Percentiles rank a stretch among this genome's conserved stretches.
phyloP scores from a whole-genome alignment of 2,888 invertebrate species.

The Ptilodon capucinus region DNA sequence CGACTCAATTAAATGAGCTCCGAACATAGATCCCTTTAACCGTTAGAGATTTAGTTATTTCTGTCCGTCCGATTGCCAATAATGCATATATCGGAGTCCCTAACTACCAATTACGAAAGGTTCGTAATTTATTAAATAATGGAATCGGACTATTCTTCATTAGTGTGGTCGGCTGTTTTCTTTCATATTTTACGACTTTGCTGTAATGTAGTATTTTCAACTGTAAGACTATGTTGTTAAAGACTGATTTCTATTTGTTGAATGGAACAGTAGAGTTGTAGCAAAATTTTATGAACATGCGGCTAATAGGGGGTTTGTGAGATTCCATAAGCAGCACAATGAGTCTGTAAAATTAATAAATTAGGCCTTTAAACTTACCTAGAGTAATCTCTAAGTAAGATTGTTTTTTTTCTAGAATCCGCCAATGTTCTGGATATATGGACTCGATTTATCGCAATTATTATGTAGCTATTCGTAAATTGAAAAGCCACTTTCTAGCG shows the following conservation, averaged over 20 bases:
- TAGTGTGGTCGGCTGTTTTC: constrained; percentile 46
- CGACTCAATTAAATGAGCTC: too few relatives aligned
- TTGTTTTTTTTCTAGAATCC: background rate
- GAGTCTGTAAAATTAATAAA: background rate
- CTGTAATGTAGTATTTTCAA: background rate
- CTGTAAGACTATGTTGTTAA: background rate
- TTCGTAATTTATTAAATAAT: constrained; percentile 42
- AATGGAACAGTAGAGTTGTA: background rate
- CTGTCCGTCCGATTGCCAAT: constrained; percentile 31
- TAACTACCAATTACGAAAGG: constrained; percentile 44
- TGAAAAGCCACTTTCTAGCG: constrained; percentile 81
- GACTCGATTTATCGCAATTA: constrained; percentile 47
- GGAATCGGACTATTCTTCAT: constrained; percentile 33
- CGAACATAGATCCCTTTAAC: constrained; percentile 29
- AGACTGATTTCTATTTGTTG: background rate
- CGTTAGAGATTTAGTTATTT: constrained; percentile 33
- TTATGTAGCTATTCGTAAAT: constrained; percentile 79
- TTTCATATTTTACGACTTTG: constrained; percentile 41
- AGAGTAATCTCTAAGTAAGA: background rate
- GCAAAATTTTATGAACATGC: background rate
- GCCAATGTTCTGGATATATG: constrained; percentile 32
- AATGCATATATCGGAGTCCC: constrained; percentile 26
- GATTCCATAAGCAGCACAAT: too few relatives aligned
- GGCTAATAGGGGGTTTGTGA: too few relatives aligned
- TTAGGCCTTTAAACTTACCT: too few relatives aligned